Evolutionary conservation across 2,888 invertebrate species (phyloP).

Genomic region (Drosophila sordidula): DNA sequence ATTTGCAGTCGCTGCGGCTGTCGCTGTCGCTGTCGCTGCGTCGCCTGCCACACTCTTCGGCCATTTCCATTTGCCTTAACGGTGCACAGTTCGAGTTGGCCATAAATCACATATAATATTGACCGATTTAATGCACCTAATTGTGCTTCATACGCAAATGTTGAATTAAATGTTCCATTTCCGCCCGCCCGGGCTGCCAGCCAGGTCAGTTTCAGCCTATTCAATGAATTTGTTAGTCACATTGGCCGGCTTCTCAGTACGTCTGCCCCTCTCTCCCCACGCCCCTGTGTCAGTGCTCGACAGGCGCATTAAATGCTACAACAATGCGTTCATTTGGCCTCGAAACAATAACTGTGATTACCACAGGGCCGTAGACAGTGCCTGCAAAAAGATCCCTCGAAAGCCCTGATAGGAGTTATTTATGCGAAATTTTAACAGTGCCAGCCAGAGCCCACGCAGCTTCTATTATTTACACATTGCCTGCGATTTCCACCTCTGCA

Average conservation of each 20-base stretch:
- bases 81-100: constrained; percentile 16
- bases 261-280: constrained; percentile 2
- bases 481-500: constrained; percentile 6
- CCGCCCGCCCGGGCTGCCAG: background rate
- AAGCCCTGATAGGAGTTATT: constrained; percentile 55
- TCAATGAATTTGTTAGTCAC: constrained; percentile 17
- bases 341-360: constrained; percentile 66
- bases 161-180: constrained; percentile 59
- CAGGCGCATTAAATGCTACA: constrained; percentile 22
- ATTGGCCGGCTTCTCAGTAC: background rate
- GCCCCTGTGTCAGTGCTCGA: constrained; percentile 12
- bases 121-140: constrained; percentile 72
- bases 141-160: constrained; percentile 77
- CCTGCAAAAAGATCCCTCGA: constrained; percentile 23
- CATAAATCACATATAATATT: constrained; percentile 75
- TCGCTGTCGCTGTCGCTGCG: background rate
- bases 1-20: constrained; percentile 24
- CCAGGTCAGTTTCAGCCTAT: constrained; percentile 10
- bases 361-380: constrained; percentile 25
- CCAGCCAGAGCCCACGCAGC: constrained; percentile 48
- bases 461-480: constrained; percentile 55
- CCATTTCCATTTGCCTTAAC: constrained; percentile 47
- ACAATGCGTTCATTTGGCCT: constrained; percentile 52
- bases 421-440: constrained; percentile 73
- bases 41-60: constrained; percentile 14